Percentiles rank a stretch among this genome's conserved stretches.
phyloP scores from a whole-genome alignment of 2,888 invertebrate species.

The Caenorhabditis sp. region DNA sequence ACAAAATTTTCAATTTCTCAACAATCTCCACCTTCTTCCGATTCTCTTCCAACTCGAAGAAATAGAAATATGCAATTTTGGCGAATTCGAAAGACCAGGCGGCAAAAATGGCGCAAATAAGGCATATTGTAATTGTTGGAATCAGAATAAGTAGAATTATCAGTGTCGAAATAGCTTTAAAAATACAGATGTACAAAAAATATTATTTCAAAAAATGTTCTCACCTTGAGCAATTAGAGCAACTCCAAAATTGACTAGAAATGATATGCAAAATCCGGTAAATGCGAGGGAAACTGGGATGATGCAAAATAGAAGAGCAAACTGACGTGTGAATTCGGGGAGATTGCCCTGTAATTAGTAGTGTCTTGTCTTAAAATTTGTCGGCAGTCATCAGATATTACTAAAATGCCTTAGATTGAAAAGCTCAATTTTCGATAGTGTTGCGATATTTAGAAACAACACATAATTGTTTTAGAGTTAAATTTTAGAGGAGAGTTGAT shows the following conservation, averaged over 20 bases:
- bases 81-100: neutral
- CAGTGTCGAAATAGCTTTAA: neutral
- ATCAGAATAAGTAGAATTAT: neutral
- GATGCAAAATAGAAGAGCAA: neutral
- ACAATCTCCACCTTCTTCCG: slow-evolving; percentile 4
- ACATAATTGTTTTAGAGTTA: no score
- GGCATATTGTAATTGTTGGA: neutral
- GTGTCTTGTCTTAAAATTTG: no score
- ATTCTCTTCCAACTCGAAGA: no score
- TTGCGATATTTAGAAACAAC: no score
- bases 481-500: no score
- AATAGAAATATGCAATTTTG: neutral
- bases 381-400: no score
- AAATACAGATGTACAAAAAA: neutral
- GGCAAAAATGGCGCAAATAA: neutral
- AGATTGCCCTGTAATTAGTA: no score
- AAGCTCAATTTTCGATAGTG: no score
- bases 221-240: neutral
- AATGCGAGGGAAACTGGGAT: neutral
- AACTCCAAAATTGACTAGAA: neutral
- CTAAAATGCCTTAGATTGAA: no score
- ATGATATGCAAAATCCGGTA: neutral
- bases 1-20: slow-evolving; percentile 4
- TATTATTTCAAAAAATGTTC: neutral
- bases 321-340: neutral